Conservation (phyloP, 2,888 invertebrate species). For the Halocaridina rubra region DNA sequence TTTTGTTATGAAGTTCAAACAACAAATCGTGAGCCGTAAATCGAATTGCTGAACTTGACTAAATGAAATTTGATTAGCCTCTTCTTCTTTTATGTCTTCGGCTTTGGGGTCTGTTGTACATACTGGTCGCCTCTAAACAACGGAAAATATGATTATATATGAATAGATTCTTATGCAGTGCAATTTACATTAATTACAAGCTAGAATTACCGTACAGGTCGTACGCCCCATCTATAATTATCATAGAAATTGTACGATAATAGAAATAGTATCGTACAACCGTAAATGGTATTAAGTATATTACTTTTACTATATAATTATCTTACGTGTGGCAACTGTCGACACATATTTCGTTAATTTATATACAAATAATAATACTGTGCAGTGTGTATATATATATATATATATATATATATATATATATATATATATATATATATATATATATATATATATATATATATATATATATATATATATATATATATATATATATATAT, state of each 20-base stretch:
- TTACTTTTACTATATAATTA: neutral
- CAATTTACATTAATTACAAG: no score
- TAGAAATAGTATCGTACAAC: neutral
- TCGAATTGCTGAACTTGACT: no score
- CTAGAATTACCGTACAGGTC: no score
- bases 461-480: neutral
- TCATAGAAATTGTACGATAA: neutral
- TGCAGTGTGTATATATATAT: neutral
- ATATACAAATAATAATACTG: neutral
- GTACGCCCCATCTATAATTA: no score
- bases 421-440: neutral
- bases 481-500: slow-evolving; percentile 22
- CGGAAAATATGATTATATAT: no score
- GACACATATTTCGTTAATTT: neutral
- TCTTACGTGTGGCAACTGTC: neutral
- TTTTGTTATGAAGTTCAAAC: no score
- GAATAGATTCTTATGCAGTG: no score
- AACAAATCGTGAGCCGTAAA: no score
- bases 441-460: slow-evolving; percentile 23
- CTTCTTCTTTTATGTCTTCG: no score
- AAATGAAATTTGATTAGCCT: no score
- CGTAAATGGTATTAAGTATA: neutral
- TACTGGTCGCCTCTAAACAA: no score
- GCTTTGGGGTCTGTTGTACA: no score
- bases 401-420: neutral